Percentiles rank a stretch among this genome's conserved stretches.
Evolutionary conservation across 1,140 invertebrate species (phyloP).

Genomic region (Mya arenaria): DNA sequence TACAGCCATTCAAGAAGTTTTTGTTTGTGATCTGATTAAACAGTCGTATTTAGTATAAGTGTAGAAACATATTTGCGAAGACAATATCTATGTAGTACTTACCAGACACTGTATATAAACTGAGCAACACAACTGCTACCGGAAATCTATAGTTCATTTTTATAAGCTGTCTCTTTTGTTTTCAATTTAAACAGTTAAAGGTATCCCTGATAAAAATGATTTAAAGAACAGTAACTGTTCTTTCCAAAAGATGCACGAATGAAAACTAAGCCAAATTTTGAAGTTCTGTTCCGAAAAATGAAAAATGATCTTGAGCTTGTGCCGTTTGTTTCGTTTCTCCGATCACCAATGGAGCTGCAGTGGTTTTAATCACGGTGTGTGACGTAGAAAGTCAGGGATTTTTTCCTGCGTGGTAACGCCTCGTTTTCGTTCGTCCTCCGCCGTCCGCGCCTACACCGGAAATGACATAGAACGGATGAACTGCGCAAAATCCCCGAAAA

Average conservation of each 20-base stretch:
- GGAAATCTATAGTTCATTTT: constrained; percentile 27
- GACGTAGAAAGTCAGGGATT: constrained; percentile 8
- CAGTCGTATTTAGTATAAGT: no score
- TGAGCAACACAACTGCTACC: constrained; percentile 20
- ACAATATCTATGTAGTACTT: no score
- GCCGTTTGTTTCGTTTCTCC: not conserved
- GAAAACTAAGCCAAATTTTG: no score
- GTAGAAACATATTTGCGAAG: no score
- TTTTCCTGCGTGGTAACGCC: constrained; percentile 30
- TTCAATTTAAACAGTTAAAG: not conserved
- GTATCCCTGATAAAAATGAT: not conserved
- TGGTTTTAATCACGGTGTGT: constrained; percentile 20
- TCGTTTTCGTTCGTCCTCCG: not conserved
- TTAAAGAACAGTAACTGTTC: no score
- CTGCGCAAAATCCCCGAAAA: not conserved
- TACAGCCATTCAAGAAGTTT: no score
- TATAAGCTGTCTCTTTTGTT: not conserved
- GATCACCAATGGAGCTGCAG: not conserved
- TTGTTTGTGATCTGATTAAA: no score
- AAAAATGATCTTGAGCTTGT: not conserved
- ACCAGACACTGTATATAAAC: constrained; percentile 44
- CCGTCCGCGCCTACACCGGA: constrained; percentile 8
- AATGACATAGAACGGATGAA: not conserved
- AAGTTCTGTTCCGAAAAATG: no score
- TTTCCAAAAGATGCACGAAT: no score